Conservation (phyloP, 2,797 vertebrate species). For the Chromobotia macracanthus region DNA sequence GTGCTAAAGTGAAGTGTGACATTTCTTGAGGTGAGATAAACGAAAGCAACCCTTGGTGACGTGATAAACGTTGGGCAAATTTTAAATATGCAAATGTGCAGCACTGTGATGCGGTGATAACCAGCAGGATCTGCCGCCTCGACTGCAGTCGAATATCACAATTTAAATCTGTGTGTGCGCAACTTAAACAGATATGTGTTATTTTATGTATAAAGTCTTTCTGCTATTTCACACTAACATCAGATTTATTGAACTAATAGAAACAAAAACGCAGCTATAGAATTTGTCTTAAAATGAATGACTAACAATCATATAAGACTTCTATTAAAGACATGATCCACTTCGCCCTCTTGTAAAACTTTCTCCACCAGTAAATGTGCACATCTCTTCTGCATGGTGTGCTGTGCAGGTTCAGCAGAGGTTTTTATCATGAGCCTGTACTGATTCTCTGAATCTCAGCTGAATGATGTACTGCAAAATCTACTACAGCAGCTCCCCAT, state of each 20-base stretch:
- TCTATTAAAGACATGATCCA: background rate
- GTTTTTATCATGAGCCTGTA: constrained; percentile 38
- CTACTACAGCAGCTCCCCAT: constrained; percentile 8
- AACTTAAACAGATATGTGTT: background rate
- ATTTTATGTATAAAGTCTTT: too few relatives aligned
- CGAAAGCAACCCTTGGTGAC: too few relatives aligned
- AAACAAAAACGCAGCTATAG: background rate
- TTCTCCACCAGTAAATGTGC: background rate
- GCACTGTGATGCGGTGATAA: background rate
- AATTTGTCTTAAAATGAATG: background rate
- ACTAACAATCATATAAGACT: background rate
- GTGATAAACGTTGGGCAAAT: too few relatives aligned
- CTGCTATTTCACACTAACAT: background rate
- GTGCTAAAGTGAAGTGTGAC: too few relatives aligned
- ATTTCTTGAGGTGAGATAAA: too few relatives aligned
- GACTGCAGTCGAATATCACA: background rate
- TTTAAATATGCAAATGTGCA: background rate
- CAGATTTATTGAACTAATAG: background rate
- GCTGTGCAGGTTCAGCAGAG: background rate
- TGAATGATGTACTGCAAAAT: constrained; percentile 48
- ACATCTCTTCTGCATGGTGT: constrained; percentile 11
- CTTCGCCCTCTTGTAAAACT: background rate
- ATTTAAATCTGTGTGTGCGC: background rate
- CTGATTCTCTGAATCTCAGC: constrained; percentile 59
- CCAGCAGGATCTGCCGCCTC: background rate